These are phyloP conservation scores for Lepidostoma basale DNA, from an alignment of 1,140 invertebrate species.

Conservation along the genomic window DNA sequence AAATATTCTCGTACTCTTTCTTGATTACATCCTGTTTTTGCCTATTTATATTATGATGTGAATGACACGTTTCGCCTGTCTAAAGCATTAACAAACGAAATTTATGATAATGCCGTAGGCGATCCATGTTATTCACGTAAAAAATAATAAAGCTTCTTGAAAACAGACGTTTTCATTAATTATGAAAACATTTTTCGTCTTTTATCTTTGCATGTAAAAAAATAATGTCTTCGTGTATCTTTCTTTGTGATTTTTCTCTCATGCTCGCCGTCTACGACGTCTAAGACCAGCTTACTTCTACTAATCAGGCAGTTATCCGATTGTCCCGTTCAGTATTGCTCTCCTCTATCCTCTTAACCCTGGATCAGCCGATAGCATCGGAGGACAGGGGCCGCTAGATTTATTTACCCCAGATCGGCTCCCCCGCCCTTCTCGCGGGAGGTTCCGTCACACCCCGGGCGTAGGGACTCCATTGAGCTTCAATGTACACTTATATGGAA, in stretches of 20 bases:
- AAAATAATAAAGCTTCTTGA: too few species aligned
- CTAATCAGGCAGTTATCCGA: slow-evolving; percentile 1
- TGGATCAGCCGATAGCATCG: not conserved
- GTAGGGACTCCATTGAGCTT: too few species aligned
- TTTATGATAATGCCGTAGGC: too few species aligned
- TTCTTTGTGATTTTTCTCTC: not conserved
- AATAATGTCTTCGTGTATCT: not conserved
- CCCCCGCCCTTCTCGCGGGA: not conserved
- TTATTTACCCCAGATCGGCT: slow-evolving; percentile 17
- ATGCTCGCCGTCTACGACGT: not conserved
- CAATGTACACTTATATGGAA: too few species aligned
- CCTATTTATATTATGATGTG: too few species aligned
- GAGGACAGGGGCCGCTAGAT: not conserved
- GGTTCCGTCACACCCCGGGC: too few species aligned
- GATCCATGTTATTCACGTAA: too few species aligned
- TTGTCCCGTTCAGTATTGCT: slow-evolving; percentile 1
- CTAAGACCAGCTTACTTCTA: not conserved
- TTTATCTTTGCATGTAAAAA: not conserved
- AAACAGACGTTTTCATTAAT: too few species aligned
- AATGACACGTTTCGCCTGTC: too few species aligned
- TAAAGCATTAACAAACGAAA: too few species aligned
- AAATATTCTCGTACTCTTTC: too few species aligned
- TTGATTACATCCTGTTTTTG: too few species aligned
- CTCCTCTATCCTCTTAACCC: not conserved
- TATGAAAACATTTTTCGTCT: not conserved